These are phyloP conservation scores for Lacanobia oleracea DNA, from an alignment of 2,888 invertebrate genomes.

Conservation along the genomic window DNA sequence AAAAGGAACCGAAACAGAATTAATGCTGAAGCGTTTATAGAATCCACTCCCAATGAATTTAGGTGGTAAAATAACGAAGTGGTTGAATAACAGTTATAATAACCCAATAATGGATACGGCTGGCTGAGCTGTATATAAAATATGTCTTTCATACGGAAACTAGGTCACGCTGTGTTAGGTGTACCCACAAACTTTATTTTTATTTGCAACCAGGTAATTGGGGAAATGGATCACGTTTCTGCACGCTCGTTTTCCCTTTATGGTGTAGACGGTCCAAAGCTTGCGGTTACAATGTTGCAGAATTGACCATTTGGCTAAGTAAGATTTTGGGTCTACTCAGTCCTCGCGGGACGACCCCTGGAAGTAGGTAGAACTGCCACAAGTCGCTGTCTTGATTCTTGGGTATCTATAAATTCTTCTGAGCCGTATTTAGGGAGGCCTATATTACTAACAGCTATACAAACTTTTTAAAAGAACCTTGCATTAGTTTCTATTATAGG, in stretches of 20 bases:
- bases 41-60: slow-evolving; percentile 20
- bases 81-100: slow-evolving; percentile 21
- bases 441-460: neutral
- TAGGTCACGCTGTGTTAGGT: slow-evolving; percentile 39
- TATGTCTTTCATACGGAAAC: slow-evolving; percentile 35
- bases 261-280: slow-evolving; percentile 8
- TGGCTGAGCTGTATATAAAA: slow-evolving; percentile 32
- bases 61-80: slow-evolving; percentile 32
- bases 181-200: slow-evolving; percentile 25
- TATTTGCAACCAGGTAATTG: slow-evolving; percentile 28
- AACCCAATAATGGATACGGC: slow-evolving; percentile 33
- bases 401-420: neutral
- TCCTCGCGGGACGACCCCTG: neutral
- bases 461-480: neutral
- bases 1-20: slow-evolving; percentile 2
- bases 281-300: slow-evolving; percentile 6
- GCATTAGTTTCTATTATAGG: neutral
- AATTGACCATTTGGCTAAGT: slow-evolving; percentile 19
- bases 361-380: neutral
- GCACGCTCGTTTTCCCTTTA: slow-evolving; percentile 16
- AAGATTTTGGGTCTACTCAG: neutral
- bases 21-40: slow-evolving; percentile 4
- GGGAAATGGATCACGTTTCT: slow-evolving; percentile 33
- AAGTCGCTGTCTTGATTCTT: neutral
- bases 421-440: neutral